Conservation (phyloP, 2,113 vertebrate genomes). For the Mesocricetus auratus region DNA sequence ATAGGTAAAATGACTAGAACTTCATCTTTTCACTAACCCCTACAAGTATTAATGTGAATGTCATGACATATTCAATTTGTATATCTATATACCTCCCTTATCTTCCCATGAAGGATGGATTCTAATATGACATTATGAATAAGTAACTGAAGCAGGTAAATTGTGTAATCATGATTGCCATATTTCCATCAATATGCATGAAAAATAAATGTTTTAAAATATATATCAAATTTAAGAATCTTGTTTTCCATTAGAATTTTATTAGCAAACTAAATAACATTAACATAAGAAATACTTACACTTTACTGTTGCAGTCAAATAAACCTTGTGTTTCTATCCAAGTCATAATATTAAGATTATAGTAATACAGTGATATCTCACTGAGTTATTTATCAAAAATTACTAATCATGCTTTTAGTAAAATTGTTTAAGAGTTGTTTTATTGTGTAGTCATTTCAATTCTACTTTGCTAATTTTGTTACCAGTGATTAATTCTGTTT, state of each 20-base stretch:
- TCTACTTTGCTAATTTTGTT: constrained; percentile 7
- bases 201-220: background rate
- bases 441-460: constrained; percentile 19
- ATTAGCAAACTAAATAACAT: background rate
- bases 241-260: background rate
- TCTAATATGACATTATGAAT: background rate
- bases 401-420: background rate
- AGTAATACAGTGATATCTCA: background rate
- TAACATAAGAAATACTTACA: background rate
- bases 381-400: background rate
- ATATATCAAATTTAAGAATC: background rate
- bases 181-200: background rate
- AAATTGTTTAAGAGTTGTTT: background rate
- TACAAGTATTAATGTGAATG: background rate
- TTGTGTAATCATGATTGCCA: background rate
- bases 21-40: background rate
- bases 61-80: background rate
- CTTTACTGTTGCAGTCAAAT: background rate
- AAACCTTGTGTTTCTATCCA: background rate
- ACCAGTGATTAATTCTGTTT: background rate
- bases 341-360: background rate
- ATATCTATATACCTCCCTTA: background rate
- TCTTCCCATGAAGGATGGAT: background rate
- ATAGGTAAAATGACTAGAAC: background rate
- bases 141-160: background rate